A percentile compares a stretch with the other conserved stretches of the same genome.
Conservation (phyloP, 2,888 invertebrate species). For the Creontiades dilutus region DNA sequence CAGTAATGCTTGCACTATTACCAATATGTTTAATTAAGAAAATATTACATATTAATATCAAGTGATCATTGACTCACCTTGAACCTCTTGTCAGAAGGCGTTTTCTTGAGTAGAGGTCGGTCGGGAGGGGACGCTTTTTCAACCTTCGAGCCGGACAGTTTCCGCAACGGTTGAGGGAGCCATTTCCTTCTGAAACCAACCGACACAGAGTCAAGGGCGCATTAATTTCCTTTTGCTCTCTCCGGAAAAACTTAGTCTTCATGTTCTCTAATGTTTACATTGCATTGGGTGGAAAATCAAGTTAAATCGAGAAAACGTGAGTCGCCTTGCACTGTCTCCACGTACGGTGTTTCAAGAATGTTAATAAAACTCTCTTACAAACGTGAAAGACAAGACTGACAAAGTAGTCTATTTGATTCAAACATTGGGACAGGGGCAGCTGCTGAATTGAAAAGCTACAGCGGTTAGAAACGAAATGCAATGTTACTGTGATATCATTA, state of each 20-base stretch:
- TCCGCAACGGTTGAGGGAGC: conserved; percentile 92
- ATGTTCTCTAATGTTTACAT: conserved; percentile 17
- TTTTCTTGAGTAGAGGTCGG: conserved; percentile 85
- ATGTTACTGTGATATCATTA: too few relatives aligned
- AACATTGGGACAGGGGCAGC: too few relatives aligned
- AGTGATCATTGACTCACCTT: conserved; percentile 82
- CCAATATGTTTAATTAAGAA: too few relatives aligned
- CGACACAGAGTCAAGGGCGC: conserved; percentile 2
- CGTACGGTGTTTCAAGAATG: too few relatives aligned
- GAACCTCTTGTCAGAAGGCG: conserved; percentile 90
- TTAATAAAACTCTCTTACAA: too few relatives aligned
- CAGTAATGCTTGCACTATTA: too few relatives aligned
- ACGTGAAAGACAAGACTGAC: too few relatives aligned
- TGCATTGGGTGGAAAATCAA: background rate
- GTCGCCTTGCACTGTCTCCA: too few relatives aligned
- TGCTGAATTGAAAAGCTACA: too few relatives aligned
- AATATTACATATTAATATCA: too few relatives aligned
- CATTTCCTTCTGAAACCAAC: conserved; percentile 88
- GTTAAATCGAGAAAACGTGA: background rate
- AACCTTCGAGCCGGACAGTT: conserved; percentile 92
- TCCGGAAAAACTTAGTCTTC: conserved; percentile 3
- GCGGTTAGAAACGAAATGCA: too few relatives aligned
- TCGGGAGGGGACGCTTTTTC: conserved; percentile 83
- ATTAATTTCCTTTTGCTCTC: conserved; percentile 16
- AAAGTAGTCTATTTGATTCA: too few relatives aligned